phyloP scores from a whole-genome alignment of 1,140 invertebrate genomes.

The Euura lappo region DNA sequence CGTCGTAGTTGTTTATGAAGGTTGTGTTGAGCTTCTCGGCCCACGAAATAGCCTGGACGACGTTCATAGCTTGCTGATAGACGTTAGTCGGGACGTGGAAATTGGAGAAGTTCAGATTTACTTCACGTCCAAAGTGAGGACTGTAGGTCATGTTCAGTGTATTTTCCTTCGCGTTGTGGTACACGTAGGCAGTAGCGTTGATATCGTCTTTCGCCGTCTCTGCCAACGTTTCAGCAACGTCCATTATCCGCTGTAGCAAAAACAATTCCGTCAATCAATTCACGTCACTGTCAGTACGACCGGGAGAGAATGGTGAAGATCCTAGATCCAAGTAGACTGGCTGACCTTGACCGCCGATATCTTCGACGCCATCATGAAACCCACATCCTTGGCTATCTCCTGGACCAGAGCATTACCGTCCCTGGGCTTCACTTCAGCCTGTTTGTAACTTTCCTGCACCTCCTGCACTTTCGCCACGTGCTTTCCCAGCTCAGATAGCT shows the following conservation, averaged over 20 bases:
- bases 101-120: conserved; percentile 85
- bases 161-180: conserved; percentile 76
- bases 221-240: conserved; percentile 79
- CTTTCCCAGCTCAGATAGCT: conserved; percentile 73
- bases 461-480: conserved; percentile 75
- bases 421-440: conserved; percentile 70
- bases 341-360: conserved; percentile 80
- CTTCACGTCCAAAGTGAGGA: conserved; percentile 79
- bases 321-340: conserved; percentile 5
- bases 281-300: not conserved
- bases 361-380: conserved; percentile 84
- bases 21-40: conserved; percentile 86
- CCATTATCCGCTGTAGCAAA: conserved; percentile 73
- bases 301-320: not conserved
- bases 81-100: conserved; percentile 97
- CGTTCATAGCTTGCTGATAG: conserved; percentile 72
- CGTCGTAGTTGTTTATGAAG: conserved; percentile 87
- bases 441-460: conserved; percentile 78
- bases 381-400: conserved; percentile 79
- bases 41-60: conserved; percentile 64
- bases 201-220: conserved; percentile 64
- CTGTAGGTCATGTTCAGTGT: conserved; percentile 69
- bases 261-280: conserved; percentile 9
- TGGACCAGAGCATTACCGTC: conserved; percentile 75
- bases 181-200: conserved; percentile 70